Evolutionary conservation across 2,113 vertebrate species (phyloP), one percentile per base, ranked within the genome.

Genomic region (Pygoscelis adeliae): DNA sequence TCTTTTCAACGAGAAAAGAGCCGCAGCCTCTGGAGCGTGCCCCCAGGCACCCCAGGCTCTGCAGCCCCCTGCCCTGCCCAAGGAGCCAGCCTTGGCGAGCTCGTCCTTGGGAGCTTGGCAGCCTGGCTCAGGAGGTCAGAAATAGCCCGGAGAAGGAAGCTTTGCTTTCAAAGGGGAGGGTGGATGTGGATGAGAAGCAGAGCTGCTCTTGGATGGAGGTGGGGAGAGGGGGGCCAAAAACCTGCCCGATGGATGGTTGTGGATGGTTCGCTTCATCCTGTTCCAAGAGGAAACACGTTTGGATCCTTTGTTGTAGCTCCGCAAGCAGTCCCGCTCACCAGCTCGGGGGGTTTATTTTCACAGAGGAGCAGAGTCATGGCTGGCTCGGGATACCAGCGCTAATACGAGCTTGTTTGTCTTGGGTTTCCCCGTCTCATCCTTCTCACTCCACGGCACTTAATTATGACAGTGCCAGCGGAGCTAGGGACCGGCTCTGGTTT

Each of bases 131-230:
- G 12, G 89, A 83, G 74, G 82, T 94, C 94, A 95, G 96, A 95
- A 97, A 94, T 36, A 97, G 53, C 90, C 69, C 3, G 10, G 69
- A 93, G 91, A 84, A 95, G 87, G 93, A 96, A 97, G 58, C 67
- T 88, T 88, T 53, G 53, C 66, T 95, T 95, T 90, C 89, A 87
- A 34, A 95, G 25, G 5, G 36, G 40, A 78, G 71, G 59, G 91
- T 95, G 95, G 70, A 94, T 70, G 71, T 73, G 74, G 93, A 96
- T 76, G 81, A 94, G 89, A 84, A 95, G 69, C 87, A 95, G 94
- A 91, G 74, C 30, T 82, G 55, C 62, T 91, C 80, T 89, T 89
- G 72, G 52, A 89, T 55, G 70, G 73, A 91, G 84, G 38, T 5
- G 8, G 36, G 16, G 86, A 87, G 71, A 83, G 66, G 55, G 86